Base-by-base conservation (phyloP, 1,140 invertebrate species). In the Euwallacea fornicatus region DNA sequence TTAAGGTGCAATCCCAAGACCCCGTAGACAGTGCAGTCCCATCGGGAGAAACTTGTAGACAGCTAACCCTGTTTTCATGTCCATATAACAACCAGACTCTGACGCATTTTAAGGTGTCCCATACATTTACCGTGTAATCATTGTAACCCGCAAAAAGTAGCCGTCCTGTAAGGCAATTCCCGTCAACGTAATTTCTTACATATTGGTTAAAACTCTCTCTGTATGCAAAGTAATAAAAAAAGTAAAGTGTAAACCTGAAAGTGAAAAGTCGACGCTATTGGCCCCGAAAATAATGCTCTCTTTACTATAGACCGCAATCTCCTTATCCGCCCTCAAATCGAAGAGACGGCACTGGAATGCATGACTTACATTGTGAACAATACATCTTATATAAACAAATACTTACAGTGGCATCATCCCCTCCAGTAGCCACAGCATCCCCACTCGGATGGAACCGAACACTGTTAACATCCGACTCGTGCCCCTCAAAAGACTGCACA, bases 401-500 rank as follows among this genome's bases (percentile, higher is more conserved):
- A 83, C 84, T 85, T 83, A 94, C 92, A 15, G 95, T 96, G 46
- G 96, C 93, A 88, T 99, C 98, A 84, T 99, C 98, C 56, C 95
- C 98, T 58, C 96, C 98, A 11, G 97, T 97, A 43, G 94, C 96
- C 69, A 99, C 92, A 21, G 98, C 96, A 86, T 99, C 98, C 58
- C 98, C 98, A 83, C 95, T 97, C n/a, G 98, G 98, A 89, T 99
- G 96, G 85, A 97, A 99, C 83, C 95, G 91, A 62, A 99, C 96
- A 79, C 93, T 95, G 83, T 99, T 99, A 71, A 99, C 96, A 85
- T 99, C 98, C 6, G 97, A 97, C 75, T 95, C 93, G 84, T 99
- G 98, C 15, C 97, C 96, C 83, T 99, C 97, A 84, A 99, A 99
- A 62, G 94, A 94, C 85, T 99, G 98, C 50, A 99, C 97, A 84